These are phyloP conservation scores for Cerastoderma edule DNA, from an alignment of 2,888 invertebrate genomes.

Conservation along the genomic window DNA sequence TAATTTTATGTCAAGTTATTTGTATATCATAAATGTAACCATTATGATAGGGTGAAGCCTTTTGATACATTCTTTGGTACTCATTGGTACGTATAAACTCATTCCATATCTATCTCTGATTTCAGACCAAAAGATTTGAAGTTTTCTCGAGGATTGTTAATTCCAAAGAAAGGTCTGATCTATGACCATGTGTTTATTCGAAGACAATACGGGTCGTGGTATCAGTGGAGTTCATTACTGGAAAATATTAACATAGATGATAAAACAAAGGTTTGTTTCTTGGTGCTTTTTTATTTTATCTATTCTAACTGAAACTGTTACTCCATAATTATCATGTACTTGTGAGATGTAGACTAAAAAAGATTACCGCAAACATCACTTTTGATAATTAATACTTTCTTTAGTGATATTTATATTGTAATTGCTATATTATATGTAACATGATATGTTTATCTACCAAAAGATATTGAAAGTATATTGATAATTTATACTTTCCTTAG, in stretches of 20 bases:
- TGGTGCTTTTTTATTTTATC: too few species aligned
- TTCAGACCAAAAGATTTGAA: conserved; percentile 82
- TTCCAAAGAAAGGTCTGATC: conserved; percentile 81
- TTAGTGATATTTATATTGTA: too few species aligned
- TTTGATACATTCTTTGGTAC: neutral
- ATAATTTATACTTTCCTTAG: too few species aligned
- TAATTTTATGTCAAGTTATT: too few species aligned
- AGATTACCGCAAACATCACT: too few species aligned
- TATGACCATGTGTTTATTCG: conserved; percentile 82
- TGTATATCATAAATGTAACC: neutral
- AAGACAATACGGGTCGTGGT: conserved; percentile 81
- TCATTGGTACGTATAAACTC: neutral
- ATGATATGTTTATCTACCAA: too few species aligned
- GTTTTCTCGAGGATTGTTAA: conserved; percentile 77
- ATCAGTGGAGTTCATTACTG: conserved; percentile 78
- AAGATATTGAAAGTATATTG: too few species aligned
- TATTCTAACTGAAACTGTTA: too few species aligned
- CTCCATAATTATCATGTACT: too few species aligned
- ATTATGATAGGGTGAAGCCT: neutral
- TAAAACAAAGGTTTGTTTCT: conserved; percentile 77
- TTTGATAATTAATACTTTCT: too few species aligned
- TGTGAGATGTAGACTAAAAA: too few species aligned
- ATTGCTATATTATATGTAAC: too few species aligned
- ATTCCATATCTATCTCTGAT: conserved; percentile 30
- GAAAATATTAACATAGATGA: conserved; percentile 76